Base-by-base conservation (phyloP, 2,888 invertebrate genomes). In the Chesias legatella region DNA sequence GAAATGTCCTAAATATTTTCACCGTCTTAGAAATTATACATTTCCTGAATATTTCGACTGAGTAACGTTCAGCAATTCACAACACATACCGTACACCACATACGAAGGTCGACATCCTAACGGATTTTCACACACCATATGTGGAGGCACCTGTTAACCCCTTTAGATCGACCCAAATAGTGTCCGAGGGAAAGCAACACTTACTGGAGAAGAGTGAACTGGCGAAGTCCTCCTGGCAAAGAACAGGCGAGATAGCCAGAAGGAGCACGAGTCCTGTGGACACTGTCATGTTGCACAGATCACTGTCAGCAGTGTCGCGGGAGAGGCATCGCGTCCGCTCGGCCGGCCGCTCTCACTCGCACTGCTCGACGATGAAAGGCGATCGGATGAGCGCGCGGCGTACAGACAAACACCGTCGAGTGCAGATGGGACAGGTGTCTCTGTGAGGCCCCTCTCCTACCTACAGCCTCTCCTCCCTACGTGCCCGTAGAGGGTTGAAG, bases 341-440 rank as follows among this genome's bases (percentile, higher is more conserved):
- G 23, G 20, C 6, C 22, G 40, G 36, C 26, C 36, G 45, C 36
- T 23, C 26, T 32, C 22, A 29, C 8, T 35, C 26, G 45, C 40
- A 45, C 45, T 45, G 32, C 40, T 41, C 40, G 40, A 45, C 40
- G 45, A 45, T 33, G 45, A 40, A 45, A 45, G 45, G 45, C 40
- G 30, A 21, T 40, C 36, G 40, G 40, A 40, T 45, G 45, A 35
- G 44, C 36, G 34, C 9, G 23, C 33, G 40, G 26, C 11, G n/a
- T 8, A 10, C 22, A 6, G 27, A 0, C 36, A 37, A n/a, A 7
- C 40, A 40, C 7, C 8, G 7, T 4, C 22, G 7, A n/a, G 21
- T 39, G 13, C 10, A 39, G 44, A 45, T 29, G 5, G 10, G 45
- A 45, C 21, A 25, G 5, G 13, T 17, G 31, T 9, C 40, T 45